Base-by-base conservation (phyloP, 2,888 invertebrate species). In the Rosalia funebris region DNA sequence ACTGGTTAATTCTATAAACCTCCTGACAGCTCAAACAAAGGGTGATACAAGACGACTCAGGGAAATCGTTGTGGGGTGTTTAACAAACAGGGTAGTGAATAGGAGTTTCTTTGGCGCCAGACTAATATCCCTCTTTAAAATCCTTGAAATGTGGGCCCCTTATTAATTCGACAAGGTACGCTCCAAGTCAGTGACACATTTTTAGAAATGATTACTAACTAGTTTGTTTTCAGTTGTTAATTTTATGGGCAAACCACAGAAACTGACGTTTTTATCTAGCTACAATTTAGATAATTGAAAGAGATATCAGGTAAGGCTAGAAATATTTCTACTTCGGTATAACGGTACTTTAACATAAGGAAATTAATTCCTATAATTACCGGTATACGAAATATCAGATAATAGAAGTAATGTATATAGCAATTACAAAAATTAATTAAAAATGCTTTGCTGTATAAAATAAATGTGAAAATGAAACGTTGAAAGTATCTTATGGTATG, bases 1-100 rank as follows among this genome's bases (percentile, higher is more conserved):
- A 50, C 32, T 20, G 20, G 50, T 50, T 37, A 37, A 50, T 50
- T 50, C 36, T 50, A 50, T 50, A 37, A 48, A 50, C 37, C 20
- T 50, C 37, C 9, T 50, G 50, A 50, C 50, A 50, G 50, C 12
- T 20, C 5, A 37, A 50, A 50, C 50, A 39, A 37, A 37, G 37
- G 39, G 17, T 20, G 50, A 37, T 19, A 37, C 50, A 37, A 37
- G 50, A 25, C 50, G 37, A 50, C 37, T 50, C 37, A 37, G 39
- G 14, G 50, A n/a, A n/a, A 50, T 37, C 37, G 20, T 20, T 37
- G 17, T 10, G 36, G 37, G 39, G 11, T 20, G 19, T 37, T 20
- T 11, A 50, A 50, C 37, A 50, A 50, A 50, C 50, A 50, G 39
- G 31, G 31, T 31, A 25, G 46, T 19, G 42, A 39, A 42, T 20